Evolutionary conservation across 2,113 vertebrate species (phyloP).

Genomic region (Electrona antarctica): DNA sequence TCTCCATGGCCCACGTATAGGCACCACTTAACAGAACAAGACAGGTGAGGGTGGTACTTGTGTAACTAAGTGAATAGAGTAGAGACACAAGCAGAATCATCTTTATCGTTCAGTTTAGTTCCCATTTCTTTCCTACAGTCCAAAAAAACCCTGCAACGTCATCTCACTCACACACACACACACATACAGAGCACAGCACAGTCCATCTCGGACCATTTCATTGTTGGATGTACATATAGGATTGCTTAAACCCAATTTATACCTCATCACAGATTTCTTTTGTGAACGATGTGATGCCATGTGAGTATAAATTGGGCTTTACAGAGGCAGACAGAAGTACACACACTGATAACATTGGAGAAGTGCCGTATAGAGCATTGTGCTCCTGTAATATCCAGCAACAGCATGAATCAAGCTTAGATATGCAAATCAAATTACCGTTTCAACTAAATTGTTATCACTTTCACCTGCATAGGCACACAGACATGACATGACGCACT

Average conservation of each 20-base stretch:
- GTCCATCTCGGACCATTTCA: constrained; percentile 18
- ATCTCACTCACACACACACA: constrained; percentile 38
- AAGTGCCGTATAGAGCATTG: constrained; percentile 46
- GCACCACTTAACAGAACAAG: background rate
- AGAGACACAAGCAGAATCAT: constrained; percentile 24
- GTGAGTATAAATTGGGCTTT: background rate
- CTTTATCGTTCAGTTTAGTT: constrained; percentile 46
- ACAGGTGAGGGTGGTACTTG: constrained; percentile 6
- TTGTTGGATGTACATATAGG: constrained; percentile 37
- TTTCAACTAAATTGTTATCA: constrained; percentile 51
- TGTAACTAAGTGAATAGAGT: constrained; percentile 21
- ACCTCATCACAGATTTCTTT: too few relatives aligned
- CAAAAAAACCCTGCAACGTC: constrained; percentile 14
- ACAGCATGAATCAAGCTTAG: constrained; percentile 67
- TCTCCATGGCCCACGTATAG: background rate
- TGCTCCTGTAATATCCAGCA: constrained; percentile 56
- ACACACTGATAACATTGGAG: constrained; percentile 42
- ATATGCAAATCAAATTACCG: constrained; percentile 57
- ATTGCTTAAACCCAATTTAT: background rate
- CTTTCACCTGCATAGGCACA: constrained; percentile 63
- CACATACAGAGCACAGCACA: constrained; percentile 27
- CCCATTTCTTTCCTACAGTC: constrained; percentile 6
- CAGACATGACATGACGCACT: constrained; percentile 48
- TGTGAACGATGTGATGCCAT: too few relatives aligned
- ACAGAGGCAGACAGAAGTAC: constrained; percentile 20